Evolutionary conservation across 2,888 invertebrate genomes (phyloP).

Genomic region (Cetonia aurata): DNA sequence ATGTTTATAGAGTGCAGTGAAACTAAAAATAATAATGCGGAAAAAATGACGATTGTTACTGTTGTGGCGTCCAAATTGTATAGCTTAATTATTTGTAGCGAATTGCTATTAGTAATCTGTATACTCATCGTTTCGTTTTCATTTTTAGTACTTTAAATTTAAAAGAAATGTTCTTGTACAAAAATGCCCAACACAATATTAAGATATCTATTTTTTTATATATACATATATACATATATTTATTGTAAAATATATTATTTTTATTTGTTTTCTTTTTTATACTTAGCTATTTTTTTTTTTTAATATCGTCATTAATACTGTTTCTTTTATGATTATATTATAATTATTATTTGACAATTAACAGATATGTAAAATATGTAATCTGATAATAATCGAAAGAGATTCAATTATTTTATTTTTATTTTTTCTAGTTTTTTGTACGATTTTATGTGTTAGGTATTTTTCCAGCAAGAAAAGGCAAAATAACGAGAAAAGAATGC

Average conservation of each 20-base stretch:
- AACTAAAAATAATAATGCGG: slow-evolving; percentile 30
- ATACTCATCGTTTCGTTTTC: slow-evolving; percentile 46
- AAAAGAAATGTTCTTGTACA: slow-evolving; percentile 34
- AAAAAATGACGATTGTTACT: slow-evolving; percentile 54
- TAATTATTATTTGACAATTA: not conserved
- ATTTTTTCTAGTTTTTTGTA: slow-evolving; percentile 17
- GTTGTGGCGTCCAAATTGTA: slow-evolving; percentile 57
- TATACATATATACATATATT: slow-evolving; percentile 36
- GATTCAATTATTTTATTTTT: not conserved
- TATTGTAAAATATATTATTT: slow-evolving; percentile 38
- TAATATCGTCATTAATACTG: not conserved
- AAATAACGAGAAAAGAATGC: slow-evolving; percentile 26
- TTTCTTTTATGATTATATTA: not conserved
- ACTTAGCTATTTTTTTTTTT: slow-evolving; percentile 25
- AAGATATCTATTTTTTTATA: slow-evolving; percentile 32
- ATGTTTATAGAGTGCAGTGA: slow-evolving; percentile 44
- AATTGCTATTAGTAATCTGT: slow-evolving; percentile 52
- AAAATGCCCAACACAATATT: slow-evolving; percentile 44
- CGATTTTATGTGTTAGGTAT: slow-evolving; percentile 43
- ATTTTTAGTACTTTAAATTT: slow-evolving; percentile 45
- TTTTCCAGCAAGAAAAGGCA: slow-evolving; percentile 41
- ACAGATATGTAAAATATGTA: no score
- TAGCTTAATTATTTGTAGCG: slow-evolving; percentile 55
- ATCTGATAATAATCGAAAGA: not conserved
- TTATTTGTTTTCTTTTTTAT: slow-evolving; percentile 37